Evolutionary conservation across 2,888 invertebrate genomes (phyloP).

Genomic region (Tetragonisca angustula): DNA sequence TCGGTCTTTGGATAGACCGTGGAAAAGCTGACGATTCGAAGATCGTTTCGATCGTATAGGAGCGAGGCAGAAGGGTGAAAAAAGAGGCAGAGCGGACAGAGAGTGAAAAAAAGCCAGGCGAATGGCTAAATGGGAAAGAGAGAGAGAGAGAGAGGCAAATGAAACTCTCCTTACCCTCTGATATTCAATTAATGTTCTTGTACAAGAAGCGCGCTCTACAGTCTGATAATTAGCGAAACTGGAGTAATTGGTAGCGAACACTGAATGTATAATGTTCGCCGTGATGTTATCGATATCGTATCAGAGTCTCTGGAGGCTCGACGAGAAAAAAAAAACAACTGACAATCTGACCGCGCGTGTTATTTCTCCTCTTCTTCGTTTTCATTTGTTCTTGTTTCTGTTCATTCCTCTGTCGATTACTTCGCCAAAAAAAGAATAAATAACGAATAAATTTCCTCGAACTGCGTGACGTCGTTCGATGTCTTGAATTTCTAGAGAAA

Average conservation of each 20-base stretch:
- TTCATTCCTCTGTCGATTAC: not conserved
- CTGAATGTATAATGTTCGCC: slow-evolving; percentile 14
- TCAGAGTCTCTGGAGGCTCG: not conserved
- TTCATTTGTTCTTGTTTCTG: not conserved
- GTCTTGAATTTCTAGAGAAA: slow-evolving; percentile 17
- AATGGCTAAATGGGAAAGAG: not conserved
- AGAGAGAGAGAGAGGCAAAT: not conserved
- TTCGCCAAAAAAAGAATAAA: not conserved
- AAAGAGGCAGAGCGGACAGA: not conserved
- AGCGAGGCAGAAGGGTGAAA: not conserved
- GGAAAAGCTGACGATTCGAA: not conserved
- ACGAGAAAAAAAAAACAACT: not conserved
- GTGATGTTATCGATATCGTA: slow-evolving; percentile 1
- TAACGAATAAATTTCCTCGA: slow-evolving; percentile 41
- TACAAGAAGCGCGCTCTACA: not conserved
- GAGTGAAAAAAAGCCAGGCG: not conserved
- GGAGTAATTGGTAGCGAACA: slow-evolving; percentile 30
- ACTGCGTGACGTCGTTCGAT: slow-evolving; percentile 11
- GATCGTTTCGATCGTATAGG: not conserved
- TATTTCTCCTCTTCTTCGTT: not conserved
- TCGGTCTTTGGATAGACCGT: not conserved
- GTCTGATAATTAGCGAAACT: slow-evolving; percentile 29
- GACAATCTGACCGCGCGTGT: too few relatives aligned
- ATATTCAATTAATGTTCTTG: slow-evolving; percentile 42
- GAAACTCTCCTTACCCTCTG: slow-evolving; percentile 11